Evolutionary conservation across 2,888 invertebrate species (phyloP).

Genomic region (Sialis lutaria): DNA sequence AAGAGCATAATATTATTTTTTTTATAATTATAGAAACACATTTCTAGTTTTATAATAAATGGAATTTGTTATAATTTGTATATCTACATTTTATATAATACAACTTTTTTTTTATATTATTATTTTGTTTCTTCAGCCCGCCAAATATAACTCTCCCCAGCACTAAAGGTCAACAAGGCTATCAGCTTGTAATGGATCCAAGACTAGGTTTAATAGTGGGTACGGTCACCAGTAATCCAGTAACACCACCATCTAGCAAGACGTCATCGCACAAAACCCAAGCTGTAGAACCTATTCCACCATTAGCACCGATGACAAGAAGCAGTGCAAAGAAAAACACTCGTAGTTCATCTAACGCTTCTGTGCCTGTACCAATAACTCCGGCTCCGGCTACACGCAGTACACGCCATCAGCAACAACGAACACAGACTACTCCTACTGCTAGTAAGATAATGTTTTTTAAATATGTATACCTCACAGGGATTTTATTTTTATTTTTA

Average conservation of each 20-base stretch:
- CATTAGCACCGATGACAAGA: slow-evolving; percentile 3
- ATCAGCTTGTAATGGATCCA: slow-evolving; percentile 34
- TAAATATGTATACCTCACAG: no score
- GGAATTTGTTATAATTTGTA: no score
- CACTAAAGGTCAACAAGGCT: slow-evolving; percentile 8
- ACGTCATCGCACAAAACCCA: not conserved
- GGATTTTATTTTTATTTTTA: no score
- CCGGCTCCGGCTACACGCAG: not conserved
- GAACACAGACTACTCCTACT: not conserved
- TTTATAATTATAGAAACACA: no score
- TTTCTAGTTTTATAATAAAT: no score
- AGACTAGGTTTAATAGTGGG: slow-evolving; percentile 27
- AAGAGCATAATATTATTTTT: no score
- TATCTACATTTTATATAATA: no score
- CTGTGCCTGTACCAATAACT: not conserved
- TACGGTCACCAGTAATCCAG: slow-evolving; percentile 18
- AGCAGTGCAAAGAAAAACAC: not conserved
- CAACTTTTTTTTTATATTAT: not conserved
- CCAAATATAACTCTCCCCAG: slow-evolving; percentile 10
- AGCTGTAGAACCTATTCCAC: not conserved
- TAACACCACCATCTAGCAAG: slow-evolving; percentile 2
- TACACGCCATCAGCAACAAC: slow-evolving; percentile 5
- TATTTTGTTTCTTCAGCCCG: not conserved
- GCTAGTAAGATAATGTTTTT: no score
- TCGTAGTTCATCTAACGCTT: not conserved